Evolutionary conservation across 1,140 invertebrate species (phyloP).

Genomic region (Formica selysi): DNA sequence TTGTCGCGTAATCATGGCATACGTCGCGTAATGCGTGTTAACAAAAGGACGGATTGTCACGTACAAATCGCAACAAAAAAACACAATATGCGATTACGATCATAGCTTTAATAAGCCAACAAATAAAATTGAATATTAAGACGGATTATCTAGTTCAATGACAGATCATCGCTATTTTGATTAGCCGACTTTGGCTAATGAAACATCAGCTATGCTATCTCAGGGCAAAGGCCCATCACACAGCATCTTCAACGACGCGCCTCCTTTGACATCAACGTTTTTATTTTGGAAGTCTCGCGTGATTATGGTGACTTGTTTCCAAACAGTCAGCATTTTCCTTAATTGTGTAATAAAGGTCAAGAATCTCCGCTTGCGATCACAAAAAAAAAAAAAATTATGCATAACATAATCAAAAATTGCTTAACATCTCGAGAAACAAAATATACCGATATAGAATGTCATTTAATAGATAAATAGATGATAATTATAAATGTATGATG

Average conservation of each 20-base stretch:
- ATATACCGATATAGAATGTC: not conserved
- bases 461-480: conserved; percentile 13
- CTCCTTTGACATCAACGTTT: conserved; percentile 1
- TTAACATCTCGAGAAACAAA: not conserved
- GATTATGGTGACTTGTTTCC: not conserved
- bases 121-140: conserved; percentile 15
- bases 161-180: not conserved
- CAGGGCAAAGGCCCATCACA: conserved; percentile 32
- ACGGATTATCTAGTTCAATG: not conserved
- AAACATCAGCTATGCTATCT: conserved; percentile 23
- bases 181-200: not conserved
- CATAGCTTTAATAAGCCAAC: not conserved
- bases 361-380: not conserved
- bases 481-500: not conserved
- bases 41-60: not conserved
- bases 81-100: not conserved
- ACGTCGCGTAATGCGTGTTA: not conserved
- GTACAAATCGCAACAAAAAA: not conserved
- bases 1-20: not conserved
- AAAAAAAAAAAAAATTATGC: not conserved
- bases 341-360: not conserved
- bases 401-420: not conserved
- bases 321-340: not conserved
- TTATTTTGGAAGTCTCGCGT: not conserved
- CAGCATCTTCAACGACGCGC: not conserved